Percentiles rank a stretch among this genome's conserved stretches.
Evolutionary conservation across 2,797 vertebrate genomes (phyloP).

Genomic region (Australoheros facetus): DNA sequence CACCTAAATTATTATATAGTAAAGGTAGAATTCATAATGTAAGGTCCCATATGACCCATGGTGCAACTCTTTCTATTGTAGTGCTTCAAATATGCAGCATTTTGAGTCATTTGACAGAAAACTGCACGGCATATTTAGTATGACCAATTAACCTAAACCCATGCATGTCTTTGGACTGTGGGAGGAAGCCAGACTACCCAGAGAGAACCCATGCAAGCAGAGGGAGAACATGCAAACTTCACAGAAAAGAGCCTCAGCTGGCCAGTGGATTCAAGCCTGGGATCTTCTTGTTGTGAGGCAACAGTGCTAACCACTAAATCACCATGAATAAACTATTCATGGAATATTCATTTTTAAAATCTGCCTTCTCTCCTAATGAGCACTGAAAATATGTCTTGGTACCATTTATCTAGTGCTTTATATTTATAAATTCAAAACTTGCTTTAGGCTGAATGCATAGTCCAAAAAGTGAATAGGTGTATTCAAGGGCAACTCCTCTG

Average conservation of each 20-base stretch:
- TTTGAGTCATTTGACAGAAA: neutral
- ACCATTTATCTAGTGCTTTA: neutral
- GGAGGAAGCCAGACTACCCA: neutral
- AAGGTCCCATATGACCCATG: neutral
- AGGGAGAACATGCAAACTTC: neutral
- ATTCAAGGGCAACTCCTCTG: neutral
- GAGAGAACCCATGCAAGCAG: neutral
- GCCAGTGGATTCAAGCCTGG: neutral
- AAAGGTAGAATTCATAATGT: neutral
- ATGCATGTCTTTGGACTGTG: neutral
- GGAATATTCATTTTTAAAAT: neutral
- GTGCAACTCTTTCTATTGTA: neutral
- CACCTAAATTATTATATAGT: conserved; percentile 2
- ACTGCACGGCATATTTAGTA: neutral
- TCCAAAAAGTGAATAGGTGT: neutral
- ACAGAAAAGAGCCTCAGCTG: too few species aligned
- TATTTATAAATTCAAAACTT: neutral
- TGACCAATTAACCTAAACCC: neutral
- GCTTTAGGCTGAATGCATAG: neutral
- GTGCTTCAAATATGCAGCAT: neutral
- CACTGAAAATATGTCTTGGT: neutral
- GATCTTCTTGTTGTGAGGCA: neutral
- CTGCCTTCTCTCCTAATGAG: neutral
- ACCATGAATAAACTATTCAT: neutral
- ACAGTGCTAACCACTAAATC: neutral